Evolutionary conservation across 1,140 invertebrate species (phyloP), one percentile per base, ranked within the genome.

Genomic region (Oncopodura yosiiana): DNA sequence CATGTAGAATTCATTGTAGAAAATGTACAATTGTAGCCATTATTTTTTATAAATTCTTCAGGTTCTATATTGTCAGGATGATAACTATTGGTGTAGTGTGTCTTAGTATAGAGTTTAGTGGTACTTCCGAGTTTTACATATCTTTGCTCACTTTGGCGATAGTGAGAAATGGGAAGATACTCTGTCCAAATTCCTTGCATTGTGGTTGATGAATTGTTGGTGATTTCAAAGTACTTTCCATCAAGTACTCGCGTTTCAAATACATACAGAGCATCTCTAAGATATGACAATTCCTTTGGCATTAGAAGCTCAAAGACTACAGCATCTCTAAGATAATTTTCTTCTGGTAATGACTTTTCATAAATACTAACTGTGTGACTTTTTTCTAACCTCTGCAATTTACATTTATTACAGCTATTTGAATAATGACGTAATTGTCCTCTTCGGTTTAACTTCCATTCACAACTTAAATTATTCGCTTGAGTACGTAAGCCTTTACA

Each of bases 21-120:
- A n/a, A n/a, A n/a, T 24, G 36, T 38, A 42, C 51, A 53, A 3
- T 23, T 1, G n/a, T 42, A 11, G 16, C 34, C 24, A 1, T 6
- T 19, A n/a, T n/a, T n/a, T n/a, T n/a, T n/a, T 30, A 18, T 9
- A 30, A 8, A 14, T 11, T 11, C 32, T 27, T 8, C 8, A 30
- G 26, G 9, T 29, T 9, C 5, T 30, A 30, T 11, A 46, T 5
- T 42, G 16, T 45, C 38, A 3, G 42, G 32, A 2, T 42, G 43
- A 21, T 54, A 43, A 8, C 27, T 32, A 24, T 23, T 21, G 18
- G 39, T 54, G 36, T 46, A 54, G 14, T 54, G 52, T 2, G 3
- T 18, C 2, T 46, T 12, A 2, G 48, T 6, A 1, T 46, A 44
- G 9, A 38, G 18, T 18, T 54, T 54, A 23, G 27, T 38, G 1